Percentiles rank a stretch among this genome's conserved stretches.
These are phyloP conservation scores for Neogobius melanostomus DNA, from an alignment of 2,113 vertebrate species.

Conservation along the genomic window DNA sequence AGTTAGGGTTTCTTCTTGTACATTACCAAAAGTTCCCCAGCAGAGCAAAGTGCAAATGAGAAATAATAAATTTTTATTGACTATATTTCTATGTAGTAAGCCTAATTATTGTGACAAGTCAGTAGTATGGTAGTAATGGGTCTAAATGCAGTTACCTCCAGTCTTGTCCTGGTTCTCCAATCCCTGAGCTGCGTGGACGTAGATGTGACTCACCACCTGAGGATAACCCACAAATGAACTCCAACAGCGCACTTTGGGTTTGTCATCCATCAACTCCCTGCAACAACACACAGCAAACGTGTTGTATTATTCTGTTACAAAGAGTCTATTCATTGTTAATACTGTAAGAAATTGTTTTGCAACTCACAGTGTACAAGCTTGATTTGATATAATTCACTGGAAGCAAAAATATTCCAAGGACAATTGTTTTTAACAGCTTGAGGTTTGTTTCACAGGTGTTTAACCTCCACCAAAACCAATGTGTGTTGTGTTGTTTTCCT, in stretches of 20 bases:
- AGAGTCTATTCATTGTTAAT: background rate
- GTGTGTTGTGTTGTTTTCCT: no score
- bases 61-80: no score
- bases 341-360: background rate
- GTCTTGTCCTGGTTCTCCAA: slow-evolving; percentile 80
- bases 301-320: background rate
- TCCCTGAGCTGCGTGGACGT: slow-evolving; percentile 79
- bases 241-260: slow-evolving; percentile 83
- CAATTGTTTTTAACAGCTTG: no score
- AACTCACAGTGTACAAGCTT: background rate
- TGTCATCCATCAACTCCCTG: slow-evolving; percentile 86
- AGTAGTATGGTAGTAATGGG: no score
- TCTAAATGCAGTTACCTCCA: slow-evolving; percentile 72
- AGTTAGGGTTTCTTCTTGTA: no score
- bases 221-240: slow-evolving; percentile 86
- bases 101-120: no score
- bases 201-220: slow-evolving; percentile 83
- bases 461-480: no score
- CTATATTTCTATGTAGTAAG: no score
- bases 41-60: no score
- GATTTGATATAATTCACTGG: background rate
- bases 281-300: slow-evolving; percentile 6
- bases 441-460: no score
- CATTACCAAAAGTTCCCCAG: no score
- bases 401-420: background rate